phyloP scores from a whole-genome alignment of 2,797 vertebrate species.

The Hippoglossus hippoglossus region DNA sequence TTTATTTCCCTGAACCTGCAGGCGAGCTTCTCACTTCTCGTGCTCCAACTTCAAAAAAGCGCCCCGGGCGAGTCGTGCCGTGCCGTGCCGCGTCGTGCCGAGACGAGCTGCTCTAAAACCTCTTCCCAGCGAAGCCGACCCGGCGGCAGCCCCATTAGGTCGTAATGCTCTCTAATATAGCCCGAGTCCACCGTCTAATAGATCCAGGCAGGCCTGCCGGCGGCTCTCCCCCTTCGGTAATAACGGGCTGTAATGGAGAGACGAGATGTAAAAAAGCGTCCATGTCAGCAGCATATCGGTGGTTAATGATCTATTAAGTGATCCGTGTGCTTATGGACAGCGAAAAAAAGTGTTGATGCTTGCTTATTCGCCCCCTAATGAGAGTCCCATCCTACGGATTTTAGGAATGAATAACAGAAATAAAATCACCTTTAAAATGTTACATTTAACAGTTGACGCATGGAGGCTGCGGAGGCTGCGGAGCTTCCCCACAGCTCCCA shows the following conservation, averaged over 20 bases:
- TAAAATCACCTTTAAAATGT: slow-evolving; percentile 87
- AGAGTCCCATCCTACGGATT: slow-evolving; percentile 90
- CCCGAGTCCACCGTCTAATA: slow-evolving; percentile 73
- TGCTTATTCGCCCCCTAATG: slow-evolving; percentile 86
- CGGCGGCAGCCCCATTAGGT: slow-evolving; percentile 77
- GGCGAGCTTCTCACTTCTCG: slow-evolving; percentile 38
- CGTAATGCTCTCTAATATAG: slow-evolving; percentile 80
- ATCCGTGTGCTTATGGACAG: slow-evolving; percentile 88
- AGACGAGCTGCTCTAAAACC: slow-evolving; percentile 46
- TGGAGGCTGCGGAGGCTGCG: slow-evolving; percentile 68
- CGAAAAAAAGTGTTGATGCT: slow-evolving; percentile 90
- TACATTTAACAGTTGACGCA: slow-evolving; percentile 81
- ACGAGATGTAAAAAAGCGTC: slow-evolving; percentile 85
- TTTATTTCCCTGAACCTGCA: slow-evolving; percentile 31
- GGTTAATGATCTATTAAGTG: slow-evolving; percentile 94
- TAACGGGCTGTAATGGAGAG: slow-evolving; percentile 85
- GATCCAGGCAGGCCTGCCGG: slow-evolving; percentile 76
- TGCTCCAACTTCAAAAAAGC: slow-evolving; percentile 54
- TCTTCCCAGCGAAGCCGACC: slow-evolving; percentile 72
- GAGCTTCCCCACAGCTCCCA: slow-evolving; percentile 68
- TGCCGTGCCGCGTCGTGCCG: slow-evolving; percentile 27
- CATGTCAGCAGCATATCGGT: slow-evolving; percentile 88
- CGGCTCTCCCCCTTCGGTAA: slow-evolving; percentile 78
- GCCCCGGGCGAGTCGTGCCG: slow-evolving; percentile 51
- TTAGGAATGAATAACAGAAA: slow-evolving; percentile 90